Conservation (phyloP, 2,888 invertebrate species). For the Drosophila crucigera region DNA sequence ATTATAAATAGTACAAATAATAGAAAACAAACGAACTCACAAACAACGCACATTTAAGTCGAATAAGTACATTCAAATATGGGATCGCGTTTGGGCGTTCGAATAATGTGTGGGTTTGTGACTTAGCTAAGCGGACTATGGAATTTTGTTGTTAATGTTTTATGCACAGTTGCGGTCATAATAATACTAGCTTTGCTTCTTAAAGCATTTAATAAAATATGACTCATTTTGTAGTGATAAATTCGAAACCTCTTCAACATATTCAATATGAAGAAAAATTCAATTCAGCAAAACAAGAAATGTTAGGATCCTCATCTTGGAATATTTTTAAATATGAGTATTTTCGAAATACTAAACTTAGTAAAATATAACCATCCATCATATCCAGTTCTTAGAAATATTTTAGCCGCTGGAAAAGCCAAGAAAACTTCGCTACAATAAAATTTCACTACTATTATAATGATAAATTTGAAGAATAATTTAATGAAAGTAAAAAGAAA, state of each 20-base stretch:
- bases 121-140: slow-evolving; percentile 33
- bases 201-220: background rate
- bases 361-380: background rate
- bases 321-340: background rate
- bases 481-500: background rate
- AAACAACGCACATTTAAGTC: slow-evolving; percentile 3
- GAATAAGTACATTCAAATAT: slow-evolving; percentile 22
- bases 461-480: background rate
- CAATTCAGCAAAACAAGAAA: background rate
- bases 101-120: slow-evolving; percentile 45
- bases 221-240: background rate
- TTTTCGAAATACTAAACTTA: background rate
- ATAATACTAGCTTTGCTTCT: background rate
- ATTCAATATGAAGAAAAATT: background rate
- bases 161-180: background rate
- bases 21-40: slow-evolving; percentile 1
- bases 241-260: background rate
- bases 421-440: background rate
- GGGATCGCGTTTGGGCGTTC: slow-evolving; percentile 30
- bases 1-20: slow-evolving; percentile 51
- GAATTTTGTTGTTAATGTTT: slow-evolving; percentile 11
- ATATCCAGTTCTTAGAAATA: too few relatives aligned
- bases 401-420: background rate
- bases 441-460: background rate
- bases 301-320: background rate